A percentile compares a stretch with the other conserved stretches of the same genome.
Conservation (phyloP, 64 coral and sea anemone species). For the Dendronephthya gigantea region DNA sequence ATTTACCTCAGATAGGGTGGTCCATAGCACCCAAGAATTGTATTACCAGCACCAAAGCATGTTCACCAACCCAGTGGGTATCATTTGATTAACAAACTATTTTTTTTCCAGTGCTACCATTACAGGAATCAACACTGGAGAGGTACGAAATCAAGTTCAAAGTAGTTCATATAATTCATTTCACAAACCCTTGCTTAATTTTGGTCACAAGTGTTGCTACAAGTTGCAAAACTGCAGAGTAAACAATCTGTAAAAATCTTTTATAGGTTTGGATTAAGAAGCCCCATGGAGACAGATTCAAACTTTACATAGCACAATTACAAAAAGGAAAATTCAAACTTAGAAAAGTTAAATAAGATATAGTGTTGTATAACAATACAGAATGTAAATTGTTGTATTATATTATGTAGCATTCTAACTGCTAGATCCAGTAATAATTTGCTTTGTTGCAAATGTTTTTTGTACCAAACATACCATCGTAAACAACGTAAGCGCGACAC, state of each 20-base stretch:
- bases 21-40: no score
- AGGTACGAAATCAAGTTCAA: slow-evolving; percentile 39
- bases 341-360: slow-evolving; percentile 38
- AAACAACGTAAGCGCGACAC: no score
- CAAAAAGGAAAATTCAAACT: slow-evolving; percentile 99
- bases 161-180: background rate
- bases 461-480: slow-evolving; percentile 46
- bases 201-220: no score
- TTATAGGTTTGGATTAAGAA: slow-evolving; percentile 66
- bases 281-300: slow-evolving; percentile 79
- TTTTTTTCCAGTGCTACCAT: slow-evolving; percentile 56
- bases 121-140: slow-evolving; percentile 96
- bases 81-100: no score
- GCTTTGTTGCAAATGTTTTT: background rate
- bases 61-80: no score
- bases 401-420: background rate
- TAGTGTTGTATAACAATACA: slow-evolving; percentile 36
- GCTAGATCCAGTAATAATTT: background rate
- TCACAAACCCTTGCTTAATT: no score
- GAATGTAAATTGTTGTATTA: slow-evolving; percentile 14
- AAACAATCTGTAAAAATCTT: no score
- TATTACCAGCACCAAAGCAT: no score
- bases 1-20: no score
- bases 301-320: slow-evolving; percentile 96
- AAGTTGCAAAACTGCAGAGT: no score